Base-by-base conservation (phyloP, 2,113 vertebrate genomes). In the Syngnathus scovelli region DNA sequence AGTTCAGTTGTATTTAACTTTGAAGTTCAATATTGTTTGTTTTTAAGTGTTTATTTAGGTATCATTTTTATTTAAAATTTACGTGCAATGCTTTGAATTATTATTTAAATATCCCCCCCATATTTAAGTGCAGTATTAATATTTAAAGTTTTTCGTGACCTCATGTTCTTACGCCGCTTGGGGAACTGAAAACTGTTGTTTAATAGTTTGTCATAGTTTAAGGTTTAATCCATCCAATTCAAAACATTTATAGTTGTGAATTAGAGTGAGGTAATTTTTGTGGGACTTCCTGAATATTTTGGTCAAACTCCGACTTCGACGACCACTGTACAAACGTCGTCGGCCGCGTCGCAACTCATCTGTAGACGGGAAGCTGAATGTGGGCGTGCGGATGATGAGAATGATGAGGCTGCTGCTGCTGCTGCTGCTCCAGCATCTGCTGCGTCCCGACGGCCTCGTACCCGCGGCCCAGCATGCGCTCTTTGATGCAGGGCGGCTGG, bases 401-500 rank as follows among this genome's bases (percentile, higher is more conserved):
- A 18, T 33, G 55, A 33, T 58, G 52, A 55, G 52, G 54, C 23
- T 33, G 55, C 21, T 58, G 55, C 86, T 95, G 93, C 87, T 94
- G 95, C 86, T 95, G 94, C 90, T 94, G 94, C 90, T 97, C 96
- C 76, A 97, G 90, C 71, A 95, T 92, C 74, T 90, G 91, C 77
- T 94, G 94, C 87, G 95, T 93, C 5, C 94, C 93, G 86, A 94
- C 90, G 0, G 94, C 94, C 84, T 96, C 92, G 44, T 98, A 96
- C 83, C 95, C 94, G 36, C 94, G 94, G 84, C 96, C 96, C 88
- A 98, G 89, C 96, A 98, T 98, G 90, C 94, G 92, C 87, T 98
- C 95, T 87, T 98, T 98, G 90, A 98, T 98, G 91, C 96, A 98
- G 75, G 95, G 95, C 0, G 96, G 96, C 76, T 94, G 95, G 86